phyloP scores from a whole-genome alignment of 1,140 invertebrate genomes.

The Mactra quadrangularis region DNA sequence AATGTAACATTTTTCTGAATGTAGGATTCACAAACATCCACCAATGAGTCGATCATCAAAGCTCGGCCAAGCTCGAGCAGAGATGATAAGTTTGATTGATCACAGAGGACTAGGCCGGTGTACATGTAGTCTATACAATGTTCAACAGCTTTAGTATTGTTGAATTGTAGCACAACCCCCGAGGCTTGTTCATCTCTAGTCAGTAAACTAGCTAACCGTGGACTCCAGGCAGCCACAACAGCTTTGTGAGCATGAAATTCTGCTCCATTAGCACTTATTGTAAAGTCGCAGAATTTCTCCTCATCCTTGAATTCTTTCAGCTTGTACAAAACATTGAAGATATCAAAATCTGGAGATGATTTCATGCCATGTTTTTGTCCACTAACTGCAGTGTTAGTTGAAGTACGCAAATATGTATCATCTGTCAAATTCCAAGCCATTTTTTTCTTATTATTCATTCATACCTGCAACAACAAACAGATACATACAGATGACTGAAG shows the following conservation, averaged over 20 bases:
- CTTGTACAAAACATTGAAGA: conserved; percentile 14
- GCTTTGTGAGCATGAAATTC: conserved; percentile 41
- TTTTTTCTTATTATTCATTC: too few relatives aligned
- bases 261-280: not conserved
- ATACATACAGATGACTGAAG: too few relatives aligned
- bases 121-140: conserved; percentile 46
- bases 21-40: conserved; percentile 24
- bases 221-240: conserved; percentile 55
- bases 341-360: not conserved
- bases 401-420: not conserved
- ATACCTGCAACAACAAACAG: too few relatives aligned
- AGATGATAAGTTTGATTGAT: not conserved
- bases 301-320: conserved; percentile 39
- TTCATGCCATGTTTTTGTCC: not conserved
- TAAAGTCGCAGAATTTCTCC: conserved; percentile 28
- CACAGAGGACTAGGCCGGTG: not conserved
- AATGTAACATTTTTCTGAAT: conserved; percentile 20
- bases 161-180: conserved; percentile 15
- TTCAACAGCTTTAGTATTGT: conserved; percentile 13
- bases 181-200: not conserved
- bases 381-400: not conserved
- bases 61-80: conserved; percentile 14
- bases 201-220: conserved; percentile 20
- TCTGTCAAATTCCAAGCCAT: conserved; percentile 35
- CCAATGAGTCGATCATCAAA: conserved; percentile 25